A percentile compares a stretch with the other conserved stretches of the same genome.
These are phyloP conservation scores for Agonopterix alstromeriana DNA, from an alignment of 2,888 invertebrate species.

Conservation along the genomic window DNA sequence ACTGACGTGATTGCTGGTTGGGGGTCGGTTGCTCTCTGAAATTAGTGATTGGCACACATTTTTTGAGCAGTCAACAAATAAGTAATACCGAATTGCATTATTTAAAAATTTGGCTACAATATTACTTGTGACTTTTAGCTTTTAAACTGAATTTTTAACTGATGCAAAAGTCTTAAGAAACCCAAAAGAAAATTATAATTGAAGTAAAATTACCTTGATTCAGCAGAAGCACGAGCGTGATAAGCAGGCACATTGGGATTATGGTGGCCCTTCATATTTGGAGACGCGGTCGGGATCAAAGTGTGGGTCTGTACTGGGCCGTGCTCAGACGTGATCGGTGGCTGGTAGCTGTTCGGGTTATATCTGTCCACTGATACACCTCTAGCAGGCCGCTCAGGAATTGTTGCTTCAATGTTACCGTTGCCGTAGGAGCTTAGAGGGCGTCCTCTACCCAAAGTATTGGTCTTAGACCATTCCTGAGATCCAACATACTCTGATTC, in stretches of 20 bases:
- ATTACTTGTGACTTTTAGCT: too few relatives aligned
- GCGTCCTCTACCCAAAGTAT: constrained; percentile 56
- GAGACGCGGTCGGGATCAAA: constrained; percentile 51
- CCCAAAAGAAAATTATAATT: neutral
- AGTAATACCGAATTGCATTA: neutral
- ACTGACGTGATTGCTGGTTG: constrained; percentile 48
- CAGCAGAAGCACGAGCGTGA: constrained; percentile 64
- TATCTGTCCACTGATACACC: constrained; percentile 69
- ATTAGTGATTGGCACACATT: constrained; percentile 1
- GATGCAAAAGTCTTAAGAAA: neutral
- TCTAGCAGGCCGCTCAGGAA: constrained; percentile 46
- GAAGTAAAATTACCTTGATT: constrained; percentile 50
- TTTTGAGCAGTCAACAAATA: neutral
- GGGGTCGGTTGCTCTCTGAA: constrained; percentile 63
- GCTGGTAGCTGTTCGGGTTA: constrained; percentile 60
- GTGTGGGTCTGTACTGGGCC: constrained; percentile 68
- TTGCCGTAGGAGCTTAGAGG: constrained; percentile 55
- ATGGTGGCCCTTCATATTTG: constrained; percentile 46
- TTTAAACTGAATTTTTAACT: neutral
- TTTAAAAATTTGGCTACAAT: neutral
- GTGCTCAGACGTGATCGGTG: constrained; percentile 53
- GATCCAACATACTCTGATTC: constrained; percentile 58
- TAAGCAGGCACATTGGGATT: constrained; percentile 70
- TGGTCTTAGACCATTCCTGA: constrained; percentile 62
- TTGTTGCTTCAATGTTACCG: constrained; percentile 31